Base-by-base conservation (phyloP, 2,888 invertebrate species). In the Quadroppia sp. region DNA sequence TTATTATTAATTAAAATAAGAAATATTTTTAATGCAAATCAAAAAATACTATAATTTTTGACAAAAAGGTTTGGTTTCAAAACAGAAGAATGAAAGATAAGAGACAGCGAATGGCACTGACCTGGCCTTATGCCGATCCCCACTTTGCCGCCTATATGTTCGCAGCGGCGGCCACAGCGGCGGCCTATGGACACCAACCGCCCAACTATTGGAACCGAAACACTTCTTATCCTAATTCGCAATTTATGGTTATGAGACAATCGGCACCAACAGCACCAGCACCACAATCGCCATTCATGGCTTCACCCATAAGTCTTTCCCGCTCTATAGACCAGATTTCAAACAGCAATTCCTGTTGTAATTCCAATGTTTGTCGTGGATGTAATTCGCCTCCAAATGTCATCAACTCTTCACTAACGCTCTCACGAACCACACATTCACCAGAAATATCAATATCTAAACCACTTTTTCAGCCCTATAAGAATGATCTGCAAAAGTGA, bases 71-170 rank as follows among this genome's bases (percentile, higher is more conserved):
- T 25, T 98, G 98, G 98, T 99, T 99, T 82, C 95, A 95, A 86
- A 95, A 95, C 82, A 87, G 95, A 45, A 86, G 95, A 72, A 76
- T 76, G 76, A 76, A 75, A 82, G 97, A 98, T 85, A 98, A 99
- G 80, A 87, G 98, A 0, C 97, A 98, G 81, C 86, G 94, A 20
- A 90, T 95, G 82, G 92, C 95, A 0, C 88, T 96, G 78, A 90
- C 92, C 0, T 97, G 97, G 96, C 96, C 96, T 0, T 94, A 94
- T 83, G 90, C 92, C 0, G 96, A 97, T 80, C 95, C 96, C 0
- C 90, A 93, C 0, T 88, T 97, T 80, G 94, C 95, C 6, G 83
- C 84, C 59, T 95, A 95, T 1, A 90, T 94, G 45, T 87, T 96
- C 11, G 87, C 94, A 1, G 94, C 95, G 81, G 94, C 95, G 0